Base-by-base conservation (phyloP, 2,888 invertebrate genomes). In the Colletes collaris region DNA sequence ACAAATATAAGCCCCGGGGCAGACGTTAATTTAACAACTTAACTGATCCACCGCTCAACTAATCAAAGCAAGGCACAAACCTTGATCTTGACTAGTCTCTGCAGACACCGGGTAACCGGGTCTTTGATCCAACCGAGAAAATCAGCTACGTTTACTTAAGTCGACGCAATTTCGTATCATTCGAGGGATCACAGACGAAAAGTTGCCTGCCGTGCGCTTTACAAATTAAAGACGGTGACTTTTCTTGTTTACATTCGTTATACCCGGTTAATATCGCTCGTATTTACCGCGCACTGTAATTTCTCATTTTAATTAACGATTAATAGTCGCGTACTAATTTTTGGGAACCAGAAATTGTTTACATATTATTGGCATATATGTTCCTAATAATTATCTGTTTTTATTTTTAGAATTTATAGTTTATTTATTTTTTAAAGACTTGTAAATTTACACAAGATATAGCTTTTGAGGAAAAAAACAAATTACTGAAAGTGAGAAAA, bases 1-100 rank as follows among this genome's bases (percentile, higher is more conserved):
- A 27, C 66, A 59, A 59, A 59, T 52, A 66, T 35, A 46, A 50
- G 49, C 16, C 4, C 8, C 16, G 27, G 13, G 13, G 46, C 50
- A 35, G 52, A 49, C 50, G 56, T 46, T 75, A 62, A 79, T 66
- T 66, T 49, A 62, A 78, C 67, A 64, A 69, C 53, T 60, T 64
- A 53, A 37, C 55, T 52, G 59, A 60, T 59, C 40, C 64, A n/a
- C 27, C 76, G 56, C 56, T 67, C 44, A 67, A n/a, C 56, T 79
- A 76, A 79, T 79, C 70, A 79, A 76, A 79, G 79, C 52, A 8
- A 35, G 46, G 13, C 27, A 35, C 46, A 52, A 46, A 52, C 13
- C 52, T 50, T 55, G 63, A 49, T 56, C 71, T 66, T 44, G 19
- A n/a, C 27, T 50, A 46, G 55, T 70, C 76, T 59, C 65, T 46